Evolutionary conservation across 2,113 vertebrate genomes (phyloP).

Genomic region (Tyrannus savana): DNA sequence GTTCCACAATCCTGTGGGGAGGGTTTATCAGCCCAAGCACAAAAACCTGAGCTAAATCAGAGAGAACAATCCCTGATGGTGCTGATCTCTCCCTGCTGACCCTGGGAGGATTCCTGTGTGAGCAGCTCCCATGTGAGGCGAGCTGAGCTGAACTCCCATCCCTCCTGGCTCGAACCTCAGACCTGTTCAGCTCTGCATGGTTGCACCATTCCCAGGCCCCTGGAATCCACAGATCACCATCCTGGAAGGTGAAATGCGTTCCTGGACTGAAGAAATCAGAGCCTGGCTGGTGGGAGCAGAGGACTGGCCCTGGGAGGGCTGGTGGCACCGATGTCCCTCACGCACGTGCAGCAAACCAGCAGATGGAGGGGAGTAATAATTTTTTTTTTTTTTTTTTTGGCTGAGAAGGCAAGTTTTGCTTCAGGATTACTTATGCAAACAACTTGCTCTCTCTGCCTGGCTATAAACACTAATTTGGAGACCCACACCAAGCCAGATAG

Average conservation of each 20-base stretch:
- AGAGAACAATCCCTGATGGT: not conserved
- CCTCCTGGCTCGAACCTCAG: not conserved
- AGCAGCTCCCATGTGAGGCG: not conserved
- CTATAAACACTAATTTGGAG: conserved; percentile 64
- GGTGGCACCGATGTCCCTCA: not conserved
- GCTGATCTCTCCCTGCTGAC: not conserved
- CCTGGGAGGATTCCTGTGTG: not conserved
- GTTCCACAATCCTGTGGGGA: not conserved
- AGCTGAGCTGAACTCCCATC: not conserved
- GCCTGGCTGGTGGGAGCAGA: not conserved
- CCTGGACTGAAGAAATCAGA: not conserved
- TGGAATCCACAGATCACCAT: not conserved
- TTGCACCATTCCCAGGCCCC: not conserved
- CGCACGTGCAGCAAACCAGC: not conserved
- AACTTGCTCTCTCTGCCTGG: conserved; percentile 12
- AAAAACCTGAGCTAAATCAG: not conserved
- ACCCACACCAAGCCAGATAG: conserved; percentile 19
- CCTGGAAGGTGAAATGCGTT: not conserved
- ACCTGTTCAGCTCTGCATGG: not conserved
- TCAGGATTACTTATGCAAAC: conserved; percentile 37
- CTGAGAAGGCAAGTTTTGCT: conserved; percentile 40
- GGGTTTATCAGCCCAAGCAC: not conserved
- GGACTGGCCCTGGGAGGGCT: not conserved
- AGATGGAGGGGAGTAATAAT: not conserved
- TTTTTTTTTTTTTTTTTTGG: not conserved